phyloP scores from a whole-genome alignment of 2,888 invertebrate genomes.

The Margaritifera margaritifera region DNA sequence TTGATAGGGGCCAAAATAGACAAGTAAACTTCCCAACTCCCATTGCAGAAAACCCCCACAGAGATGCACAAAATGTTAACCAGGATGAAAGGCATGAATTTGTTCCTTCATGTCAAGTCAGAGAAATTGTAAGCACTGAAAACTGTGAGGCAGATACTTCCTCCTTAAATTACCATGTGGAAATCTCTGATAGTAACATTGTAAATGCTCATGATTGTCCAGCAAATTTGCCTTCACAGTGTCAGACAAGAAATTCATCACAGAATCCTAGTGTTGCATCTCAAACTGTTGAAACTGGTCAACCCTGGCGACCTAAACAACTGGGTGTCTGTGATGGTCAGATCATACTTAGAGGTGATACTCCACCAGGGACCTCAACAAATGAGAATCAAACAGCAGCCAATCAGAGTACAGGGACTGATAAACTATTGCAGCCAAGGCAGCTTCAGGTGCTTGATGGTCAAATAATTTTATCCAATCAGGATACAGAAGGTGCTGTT shows the following conservation, averaged over 20 bases:
- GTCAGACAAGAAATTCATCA: constrained; percentile 8
- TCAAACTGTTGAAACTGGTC: constrained; percentile 10
- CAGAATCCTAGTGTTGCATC: neutral
- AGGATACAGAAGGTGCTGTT: constrained; percentile 4
- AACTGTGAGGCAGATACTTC: neutral
- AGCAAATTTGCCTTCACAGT: constrained; percentile 1
- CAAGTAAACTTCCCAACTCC: constrained; percentile 4
- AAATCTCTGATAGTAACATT: neutral
- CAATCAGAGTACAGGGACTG: neutral
- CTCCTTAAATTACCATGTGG: neutral
- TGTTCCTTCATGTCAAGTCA: constrained; percentile 8
- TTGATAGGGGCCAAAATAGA: constrained; percentile 49
- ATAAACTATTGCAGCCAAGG: constrained; percentile 21
- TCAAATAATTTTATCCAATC: constrained; percentile 34
- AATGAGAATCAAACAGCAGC: constrained; percentile 27
- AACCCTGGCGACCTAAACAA: constrained; percentile 27
- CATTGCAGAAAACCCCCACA: neutral
- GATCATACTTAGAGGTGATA: constrained; percentile 35
- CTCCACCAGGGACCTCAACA: constrained; percentile 26
- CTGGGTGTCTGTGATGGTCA: constrained; percentile 43
- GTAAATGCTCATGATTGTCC: neutral
- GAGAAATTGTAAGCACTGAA: neutral
- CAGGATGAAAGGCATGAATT: constrained; percentile 19
- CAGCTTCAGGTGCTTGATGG: constrained; percentile 40
- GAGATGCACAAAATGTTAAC: constrained; percentile 1